Percentiles rank a stretch among this genome's conserved stretches.
These are phyloP conservation scores for Malurus melanocephalus DNA, from an alignment of 2,113 vertebrate genomes.

Conservation along the genomic window DNA sequence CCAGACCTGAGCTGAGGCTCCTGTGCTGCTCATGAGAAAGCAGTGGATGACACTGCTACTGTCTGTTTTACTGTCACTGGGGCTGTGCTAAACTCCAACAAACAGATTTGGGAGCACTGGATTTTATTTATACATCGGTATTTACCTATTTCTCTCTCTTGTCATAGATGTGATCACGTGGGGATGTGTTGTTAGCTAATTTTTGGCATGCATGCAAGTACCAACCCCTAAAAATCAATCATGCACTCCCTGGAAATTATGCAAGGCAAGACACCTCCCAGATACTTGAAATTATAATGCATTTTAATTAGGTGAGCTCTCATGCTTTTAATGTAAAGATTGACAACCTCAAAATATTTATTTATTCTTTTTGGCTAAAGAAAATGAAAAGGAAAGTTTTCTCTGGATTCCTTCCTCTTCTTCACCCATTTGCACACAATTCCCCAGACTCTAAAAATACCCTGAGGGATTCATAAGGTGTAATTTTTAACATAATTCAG, in stretches of 20 bases:
- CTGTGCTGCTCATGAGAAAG: neutral
- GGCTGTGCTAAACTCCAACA: neutral
- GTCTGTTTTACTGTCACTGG: neutral
- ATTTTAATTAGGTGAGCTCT: neutral
- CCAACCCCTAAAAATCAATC: neutral
- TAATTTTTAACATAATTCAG: neutral
- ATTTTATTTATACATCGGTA: neutral
- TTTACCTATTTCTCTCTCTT: neutral
- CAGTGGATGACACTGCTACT: neutral
- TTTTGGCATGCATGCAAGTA: neutral
- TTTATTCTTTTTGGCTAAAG: neutral
- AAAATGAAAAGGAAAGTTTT: neutral
- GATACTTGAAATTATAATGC: neutral
- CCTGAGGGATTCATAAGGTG: neutral
- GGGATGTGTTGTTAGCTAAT: neutral
- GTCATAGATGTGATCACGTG: neutral
- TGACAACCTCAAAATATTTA: neutral
- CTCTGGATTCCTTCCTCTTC: neutral
- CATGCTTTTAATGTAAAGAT: neutral
- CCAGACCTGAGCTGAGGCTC: neutral
- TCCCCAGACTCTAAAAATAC: neutral
- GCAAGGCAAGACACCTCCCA: neutral
- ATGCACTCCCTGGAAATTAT: neutral
- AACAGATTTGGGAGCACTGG: neutral
- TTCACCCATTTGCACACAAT: fast-evolving